A percentile compares a stretch with the other conserved stretches of the same genome.
These are phyloP conservation scores for Galemys pyrenaicus DNA, from an alignment of 2,113 vertebrate genomes.

Conservation along the genomic window DNA sequence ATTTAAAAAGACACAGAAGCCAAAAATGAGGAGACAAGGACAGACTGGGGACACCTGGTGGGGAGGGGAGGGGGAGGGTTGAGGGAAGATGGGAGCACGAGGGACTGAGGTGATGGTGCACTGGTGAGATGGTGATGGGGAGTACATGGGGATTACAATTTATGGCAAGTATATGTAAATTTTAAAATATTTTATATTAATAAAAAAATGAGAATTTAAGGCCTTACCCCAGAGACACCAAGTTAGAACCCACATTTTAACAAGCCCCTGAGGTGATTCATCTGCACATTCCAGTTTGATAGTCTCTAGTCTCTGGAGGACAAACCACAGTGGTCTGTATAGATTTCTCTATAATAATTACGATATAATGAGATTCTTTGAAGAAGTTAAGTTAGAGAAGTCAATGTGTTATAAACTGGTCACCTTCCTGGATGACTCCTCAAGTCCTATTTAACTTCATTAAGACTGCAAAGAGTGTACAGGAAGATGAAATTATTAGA, in stretches of 20 bases:
- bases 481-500: background rate
- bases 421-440: background rate
- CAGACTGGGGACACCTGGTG: no score
- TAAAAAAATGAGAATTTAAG: background rate
- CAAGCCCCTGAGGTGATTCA: background rate
- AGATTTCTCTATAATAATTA: background rate
- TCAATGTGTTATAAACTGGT: background rate
- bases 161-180: no score
- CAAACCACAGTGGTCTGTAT: background rate
- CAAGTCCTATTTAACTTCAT: background rate
- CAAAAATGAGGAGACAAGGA: no score
- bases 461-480: background rate
- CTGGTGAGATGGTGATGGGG: no score
- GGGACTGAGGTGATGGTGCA: no score
- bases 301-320: background rate
- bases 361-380: background rate
- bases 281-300: background rate
- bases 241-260: background rate
- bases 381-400: background rate
- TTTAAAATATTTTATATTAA: no score
- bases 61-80: no score
- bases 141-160: no score
- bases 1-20: no score
- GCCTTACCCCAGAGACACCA: background rate
- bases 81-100: no score